Conservation (phyloP, 2,888 invertebrate genomes). For the Odontomyia ornata region DNA sequence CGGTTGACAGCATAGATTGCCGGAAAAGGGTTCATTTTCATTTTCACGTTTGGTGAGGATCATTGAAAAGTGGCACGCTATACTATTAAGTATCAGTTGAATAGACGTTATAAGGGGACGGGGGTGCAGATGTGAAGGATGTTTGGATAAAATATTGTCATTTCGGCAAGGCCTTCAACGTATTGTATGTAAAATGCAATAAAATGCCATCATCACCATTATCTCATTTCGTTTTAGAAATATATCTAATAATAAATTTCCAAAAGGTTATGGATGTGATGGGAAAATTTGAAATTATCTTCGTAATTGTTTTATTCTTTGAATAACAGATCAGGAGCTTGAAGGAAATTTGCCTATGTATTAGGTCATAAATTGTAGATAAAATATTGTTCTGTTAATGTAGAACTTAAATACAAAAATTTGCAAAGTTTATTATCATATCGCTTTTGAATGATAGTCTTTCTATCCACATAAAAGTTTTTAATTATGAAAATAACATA, state of each 20-base stretch:
- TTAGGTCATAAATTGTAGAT: no score
- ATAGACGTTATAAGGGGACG: not conserved
- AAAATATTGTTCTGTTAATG: no score
- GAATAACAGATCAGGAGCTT: not conserved
- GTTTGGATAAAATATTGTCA: conserved; percentile 17
- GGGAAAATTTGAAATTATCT: conserved; percentile 25
- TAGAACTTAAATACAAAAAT: no score
- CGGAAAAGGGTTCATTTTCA: conserved; percentile 44
- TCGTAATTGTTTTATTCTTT: conserved; percentile 11
- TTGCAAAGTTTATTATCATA: no score
- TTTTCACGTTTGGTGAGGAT: conserved; percentile 33
- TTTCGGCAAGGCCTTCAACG: not conserved
- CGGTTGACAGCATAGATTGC: conserved; percentile 55
- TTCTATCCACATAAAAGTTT: no score
- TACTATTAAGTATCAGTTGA: not conserved
- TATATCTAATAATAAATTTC: conserved; percentile 33
- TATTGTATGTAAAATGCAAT: conserved; percentile 25
- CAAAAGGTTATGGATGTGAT: conserved; percentile 29
- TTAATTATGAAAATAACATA: no score
- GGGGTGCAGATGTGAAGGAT: not conserved
- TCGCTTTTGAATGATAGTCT: no score
- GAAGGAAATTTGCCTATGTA: no score
- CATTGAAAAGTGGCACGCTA: conserved; percentile 9
- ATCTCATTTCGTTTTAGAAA: conserved; percentile 31
- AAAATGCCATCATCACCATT: conserved; percentile 21